Base-by-base conservation (phyloP, 2,113 vertebrate species). In the Tonatia bakeri region DNA sequence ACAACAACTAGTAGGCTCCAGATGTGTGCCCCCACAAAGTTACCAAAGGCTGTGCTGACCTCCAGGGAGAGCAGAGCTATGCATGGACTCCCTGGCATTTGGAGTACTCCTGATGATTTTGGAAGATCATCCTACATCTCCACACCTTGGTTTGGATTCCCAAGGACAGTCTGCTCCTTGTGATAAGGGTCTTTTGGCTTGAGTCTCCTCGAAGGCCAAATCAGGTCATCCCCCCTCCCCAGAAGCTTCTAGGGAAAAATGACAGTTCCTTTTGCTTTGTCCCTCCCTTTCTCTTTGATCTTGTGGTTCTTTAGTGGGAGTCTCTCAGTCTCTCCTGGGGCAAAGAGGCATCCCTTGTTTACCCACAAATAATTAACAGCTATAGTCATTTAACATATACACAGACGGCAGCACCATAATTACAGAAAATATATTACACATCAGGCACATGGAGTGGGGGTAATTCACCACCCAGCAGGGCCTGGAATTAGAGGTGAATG, bases 301-400 rank as follows among this genome's bases (percentile, higher is more conserved):
- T n/a, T 82, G 56, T 61, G 89, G 28, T 76, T 95, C 70, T 89
- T 90, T 87, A 54, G 86, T 10, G 17, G 61, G 61, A 11, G 9
- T 90, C 76, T 89, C 90, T 84, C 72, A 81, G 70, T 81, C 52
- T 94, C 87, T 96, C 95, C 72, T 69, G 90, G 87, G 87, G 80
- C 80, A 95, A 91, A 85, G 56, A 98, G 81, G 59, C 72, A 95
- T 85, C 85, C 61, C 90, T 94, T 94, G 85, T 96, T 96, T 97
- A 95, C 76, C 81, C 59, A 95, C 87, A 91, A 96, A 93, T 94
- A 97, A 95, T 92, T 67, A 97, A 90, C 80, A 67, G 84, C 69
- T 94, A 36, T 70, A 83, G 87, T 89, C 59, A 82, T 92, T 92
- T 90, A 94, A 69, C 81, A 70, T 85, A 76, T 80, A 96, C 56